Percentiles rank a stretch among this genome's conserved stretches.
Conservation (phyloP, 2,888 invertebrate species). For the Pollenia angustigena region DNA sequence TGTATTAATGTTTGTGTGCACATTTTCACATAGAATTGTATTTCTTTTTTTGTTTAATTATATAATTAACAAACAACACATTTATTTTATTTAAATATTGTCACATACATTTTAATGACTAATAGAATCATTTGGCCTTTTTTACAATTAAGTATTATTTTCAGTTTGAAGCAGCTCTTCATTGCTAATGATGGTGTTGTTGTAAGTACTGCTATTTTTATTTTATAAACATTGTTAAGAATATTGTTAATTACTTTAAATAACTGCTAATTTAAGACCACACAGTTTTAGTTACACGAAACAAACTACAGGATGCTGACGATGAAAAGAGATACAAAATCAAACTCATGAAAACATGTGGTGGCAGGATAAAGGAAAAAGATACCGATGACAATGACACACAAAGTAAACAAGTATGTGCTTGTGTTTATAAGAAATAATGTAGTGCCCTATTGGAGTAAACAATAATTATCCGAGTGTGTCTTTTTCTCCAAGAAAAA, state of each 20-base stretch:
- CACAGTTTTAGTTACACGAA: conserved; percentile 40
- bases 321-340: not conserved
- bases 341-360: conserved; percentile 38
- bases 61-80: not conserved
- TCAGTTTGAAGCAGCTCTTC: conserved; percentile 33
- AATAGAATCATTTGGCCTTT: conserved; percentile 54
- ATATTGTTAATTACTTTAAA: conserved; percentile 64
- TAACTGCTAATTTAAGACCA: conserved; percentile 67
- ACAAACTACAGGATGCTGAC: not conserved
- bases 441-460: not conserved
- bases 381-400: not conserved
- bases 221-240: conserved; percentile 57
- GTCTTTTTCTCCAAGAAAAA: not conserved
- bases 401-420: conserved; percentile 2
- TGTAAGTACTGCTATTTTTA: not conserved
- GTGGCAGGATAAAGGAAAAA: not conserved
- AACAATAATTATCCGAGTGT: conserved; percentile 7
- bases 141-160: conserved; percentile 8
- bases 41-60: not conserved
- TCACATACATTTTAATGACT: conserved; percentile 44
- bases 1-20: not conserved
- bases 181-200: not conserved
- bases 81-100: conserved; percentile 30
- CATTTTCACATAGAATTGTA: not conserved
- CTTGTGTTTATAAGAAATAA: not conserved